Conservation (phyloP, 2,888 invertebrate genomes). For the Rapana venosa region DNA sequence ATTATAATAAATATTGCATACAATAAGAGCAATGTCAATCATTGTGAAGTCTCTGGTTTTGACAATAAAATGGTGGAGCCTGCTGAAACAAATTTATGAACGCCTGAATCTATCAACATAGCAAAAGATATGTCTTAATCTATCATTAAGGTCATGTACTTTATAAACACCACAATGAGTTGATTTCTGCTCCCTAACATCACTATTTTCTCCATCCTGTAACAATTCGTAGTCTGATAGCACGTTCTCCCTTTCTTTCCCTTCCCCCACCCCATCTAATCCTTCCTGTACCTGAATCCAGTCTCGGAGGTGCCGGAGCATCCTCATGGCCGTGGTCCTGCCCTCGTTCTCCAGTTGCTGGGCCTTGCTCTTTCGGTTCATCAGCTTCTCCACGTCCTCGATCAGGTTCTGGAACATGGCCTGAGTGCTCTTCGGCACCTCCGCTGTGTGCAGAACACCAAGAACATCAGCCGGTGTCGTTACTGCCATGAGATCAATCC, state of each 20-base stretch:
- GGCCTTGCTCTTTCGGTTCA: constrained; percentile 53
- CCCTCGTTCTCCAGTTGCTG: constrained; percentile 58
- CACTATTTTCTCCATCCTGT: background rate
- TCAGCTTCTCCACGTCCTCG: constrained; percentile 60
- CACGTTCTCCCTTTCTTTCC: background rate
- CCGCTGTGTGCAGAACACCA: background rate
- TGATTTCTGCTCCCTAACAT: no score
- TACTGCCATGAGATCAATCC: background rate
- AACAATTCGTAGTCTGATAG: no score
- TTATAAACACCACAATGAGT: no score
- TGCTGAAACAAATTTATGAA: no score
- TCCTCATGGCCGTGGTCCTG: constrained; percentile 56
- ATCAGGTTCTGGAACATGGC: constrained; percentile 60
- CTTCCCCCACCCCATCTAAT: background rate
- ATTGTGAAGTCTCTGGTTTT: no score
- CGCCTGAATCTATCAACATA: no score
- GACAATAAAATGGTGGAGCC: no score
- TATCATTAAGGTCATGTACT: no score
- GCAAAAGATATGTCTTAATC: no score
- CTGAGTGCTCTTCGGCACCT: constrained; percentile 55
- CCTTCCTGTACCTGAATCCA: constrained; percentile 49
- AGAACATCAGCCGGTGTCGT: background rate
- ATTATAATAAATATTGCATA: no score
- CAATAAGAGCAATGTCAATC: no score
- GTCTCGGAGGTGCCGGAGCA: constrained; percentile 58